phyloP scores from a whole-genome alignment of 2,113 vertebrate species.

The Austrofundulus limnaeus region DNA sequence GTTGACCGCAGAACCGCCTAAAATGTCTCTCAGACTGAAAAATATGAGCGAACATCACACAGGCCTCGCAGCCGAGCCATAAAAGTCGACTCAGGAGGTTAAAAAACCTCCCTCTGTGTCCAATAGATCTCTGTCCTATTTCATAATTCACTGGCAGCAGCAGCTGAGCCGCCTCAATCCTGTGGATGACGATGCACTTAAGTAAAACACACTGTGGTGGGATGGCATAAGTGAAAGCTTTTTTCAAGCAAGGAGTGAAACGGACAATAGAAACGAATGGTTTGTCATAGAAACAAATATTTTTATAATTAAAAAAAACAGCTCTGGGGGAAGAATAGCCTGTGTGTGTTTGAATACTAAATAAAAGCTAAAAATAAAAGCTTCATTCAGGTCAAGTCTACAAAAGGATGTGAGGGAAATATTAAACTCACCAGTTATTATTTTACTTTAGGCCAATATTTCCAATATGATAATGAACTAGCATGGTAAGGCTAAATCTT shows the following conservation, averaged over 20 bases:
- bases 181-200: conserved; percentile 45
- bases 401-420: not conserved
- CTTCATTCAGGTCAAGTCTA: conserved; percentile 14
- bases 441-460: no score
- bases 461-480: no score
- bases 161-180: conserved; percentile 41
- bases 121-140: conserved; percentile 37
- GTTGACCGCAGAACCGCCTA: no score
- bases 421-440: not conserved
- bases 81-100: not conserved
- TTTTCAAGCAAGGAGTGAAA: conserved; percentile 18
- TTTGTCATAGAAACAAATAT: conserved; percentile 40
- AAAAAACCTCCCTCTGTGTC: conserved; percentile 16
- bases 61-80: not conserved
- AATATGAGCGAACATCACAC: no score
- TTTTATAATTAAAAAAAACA: conserved; percentile 27
- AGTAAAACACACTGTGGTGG: conserved; percentile 37
- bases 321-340: conserved; percentile 5
- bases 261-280: conserved; percentile 14
- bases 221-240: conserved; percentile 14
- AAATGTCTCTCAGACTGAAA: no score
- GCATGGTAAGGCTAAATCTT: no score
- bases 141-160: conserved; percentile 51
- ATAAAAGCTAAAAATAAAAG: conserved; percentile 7
- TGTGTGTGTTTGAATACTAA: conserved; percentile 12